Evolutionary conservation across 2,113 vertebrate genomes (phyloP).

Genomic region (Rhinopomastus cyanomelas): DNA sequence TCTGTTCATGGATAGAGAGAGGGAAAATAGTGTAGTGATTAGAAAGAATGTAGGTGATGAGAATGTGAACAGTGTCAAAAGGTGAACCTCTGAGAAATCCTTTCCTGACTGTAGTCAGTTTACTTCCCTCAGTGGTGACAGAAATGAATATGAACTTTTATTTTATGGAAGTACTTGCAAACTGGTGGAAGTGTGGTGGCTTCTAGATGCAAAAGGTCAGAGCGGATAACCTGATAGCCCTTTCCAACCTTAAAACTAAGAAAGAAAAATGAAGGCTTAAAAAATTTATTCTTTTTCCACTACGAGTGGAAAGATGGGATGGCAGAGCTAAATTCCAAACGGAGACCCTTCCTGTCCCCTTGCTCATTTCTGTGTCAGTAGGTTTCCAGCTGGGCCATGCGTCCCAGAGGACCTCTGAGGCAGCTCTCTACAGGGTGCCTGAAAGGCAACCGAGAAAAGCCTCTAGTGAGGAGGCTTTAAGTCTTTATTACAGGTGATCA

Average conservation of each 20-base stretch:
- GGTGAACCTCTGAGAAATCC: neutral
- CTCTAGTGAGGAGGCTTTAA: conserved; percentile 8
- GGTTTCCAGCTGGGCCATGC: neutral
- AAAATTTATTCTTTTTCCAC: neutral
- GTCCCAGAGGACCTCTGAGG: neutral
- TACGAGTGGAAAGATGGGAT: neutral
- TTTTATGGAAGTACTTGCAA: conserved; percentile 40
- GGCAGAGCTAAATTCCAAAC: neutral
- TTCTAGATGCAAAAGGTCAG: conserved; percentile 45
- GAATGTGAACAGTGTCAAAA: neutral
- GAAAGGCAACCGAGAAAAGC: neutral
- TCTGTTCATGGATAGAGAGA: neutral
- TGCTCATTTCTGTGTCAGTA: neutral
- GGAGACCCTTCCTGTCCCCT: neutral
- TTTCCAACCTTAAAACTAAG: conserved; percentile 37
- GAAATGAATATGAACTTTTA: conserved; percentile 50
- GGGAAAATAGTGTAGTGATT: neutral
- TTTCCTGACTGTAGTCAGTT: conserved; percentile 8
- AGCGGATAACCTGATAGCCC: conserved; percentile 28
- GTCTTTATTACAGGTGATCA: conserved; percentile 1
- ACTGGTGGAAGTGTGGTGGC: conserved; percentile 47
- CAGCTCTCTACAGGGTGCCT: neutral
- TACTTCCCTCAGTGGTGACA: conserved; percentile 45
- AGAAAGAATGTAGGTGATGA: neutral
- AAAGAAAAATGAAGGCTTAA: conserved; percentile 22